Percentiles rank a stretch among this genome's conserved stretches.
Conservation (phyloP, 2,888 invertebrate species). For the Caenorhabditis sinica region DNA sequence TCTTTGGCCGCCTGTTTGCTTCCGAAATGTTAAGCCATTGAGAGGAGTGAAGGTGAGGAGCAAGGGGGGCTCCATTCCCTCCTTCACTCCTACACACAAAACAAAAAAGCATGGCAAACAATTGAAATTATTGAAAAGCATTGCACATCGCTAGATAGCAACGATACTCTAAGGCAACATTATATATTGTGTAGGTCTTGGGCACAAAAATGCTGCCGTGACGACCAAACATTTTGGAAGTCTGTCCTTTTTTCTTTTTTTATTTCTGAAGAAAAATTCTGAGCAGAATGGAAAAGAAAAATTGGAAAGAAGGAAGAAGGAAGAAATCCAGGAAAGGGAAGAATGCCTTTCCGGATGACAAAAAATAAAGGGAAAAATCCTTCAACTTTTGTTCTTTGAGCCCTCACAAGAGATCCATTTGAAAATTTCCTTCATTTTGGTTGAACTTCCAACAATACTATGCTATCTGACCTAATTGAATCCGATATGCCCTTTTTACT, state of each 20-base stretch:
- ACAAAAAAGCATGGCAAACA: constrained; percentile 66
- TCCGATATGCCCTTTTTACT: constrained; percentile 20
- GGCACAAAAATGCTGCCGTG: background rate
- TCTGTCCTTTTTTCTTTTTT: constrained; percentile 3
- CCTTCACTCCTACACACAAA: constrained; percentile 45
- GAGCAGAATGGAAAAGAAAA: background rate
- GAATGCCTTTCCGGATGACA: background rate
- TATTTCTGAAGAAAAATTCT: background rate
- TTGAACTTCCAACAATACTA: background rate
- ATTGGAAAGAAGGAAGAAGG: background rate
- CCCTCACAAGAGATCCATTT: no score
- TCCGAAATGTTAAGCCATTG: constrained; percentile 69
- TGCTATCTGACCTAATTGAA: background rate
- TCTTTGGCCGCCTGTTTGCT: constrained; percentile 56
- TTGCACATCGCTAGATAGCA: constrained; percentile 29
- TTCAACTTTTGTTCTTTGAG: background rate
- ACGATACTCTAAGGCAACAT: constrained; percentile 51
- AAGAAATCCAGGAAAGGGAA: constrained; percentile 1
- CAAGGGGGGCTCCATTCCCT: constrained; percentile 19
- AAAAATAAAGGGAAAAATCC: background rate
- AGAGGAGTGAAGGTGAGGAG: constrained; percentile 37
- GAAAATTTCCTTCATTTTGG: background rate
- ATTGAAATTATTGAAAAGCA: constrained; percentile 59
- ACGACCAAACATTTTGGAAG: constrained; percentile 37
- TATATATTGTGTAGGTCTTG: constrained; percentile 22